Evolutionary conservation across 2,113 vertebrate genomes (phyloP).

Genomic region (Azemiops feae): DNA sequence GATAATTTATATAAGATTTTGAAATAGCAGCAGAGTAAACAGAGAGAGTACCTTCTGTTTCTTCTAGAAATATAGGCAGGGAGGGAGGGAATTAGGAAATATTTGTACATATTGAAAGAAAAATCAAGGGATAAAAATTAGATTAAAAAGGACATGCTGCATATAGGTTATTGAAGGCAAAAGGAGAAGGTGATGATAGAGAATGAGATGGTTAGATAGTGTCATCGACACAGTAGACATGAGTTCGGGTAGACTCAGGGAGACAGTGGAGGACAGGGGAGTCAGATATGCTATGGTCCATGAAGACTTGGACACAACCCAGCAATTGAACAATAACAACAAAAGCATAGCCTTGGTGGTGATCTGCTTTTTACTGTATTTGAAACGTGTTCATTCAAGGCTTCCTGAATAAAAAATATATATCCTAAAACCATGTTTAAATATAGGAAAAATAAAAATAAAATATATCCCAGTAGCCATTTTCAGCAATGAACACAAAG

Average conservation of each 20-base stretch:
- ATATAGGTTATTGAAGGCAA: neutral
- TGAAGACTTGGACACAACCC: neutral
- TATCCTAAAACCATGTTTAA: neutral
- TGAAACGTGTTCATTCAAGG: neutral
- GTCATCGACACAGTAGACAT: neutral
- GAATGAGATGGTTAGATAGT: neutral
- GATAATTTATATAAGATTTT: conserved; percentile 24
- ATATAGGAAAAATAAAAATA: neutral
- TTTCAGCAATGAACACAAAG: neutral
- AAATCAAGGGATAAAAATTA: neutral
- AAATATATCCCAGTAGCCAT: neutral
- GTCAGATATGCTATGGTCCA: too few relatives aligned
- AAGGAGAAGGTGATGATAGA: neutral
- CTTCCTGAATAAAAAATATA: neutral
- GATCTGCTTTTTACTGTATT: neutral
- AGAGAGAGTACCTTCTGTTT: conserved; percentile 16
- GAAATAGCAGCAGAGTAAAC: conserved; percentile 20
- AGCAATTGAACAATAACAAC: neutral
- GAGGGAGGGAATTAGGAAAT: neutral
- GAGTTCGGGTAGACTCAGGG: neutral
- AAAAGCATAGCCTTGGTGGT: neutral
- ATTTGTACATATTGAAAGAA: conserved; percentile 9
- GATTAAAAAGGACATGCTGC: neutral
- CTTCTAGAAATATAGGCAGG: neutral
- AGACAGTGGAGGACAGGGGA: neutral